These are phyloP conservation scores for Papilio protenor DNA, from an alignment of 2,888 invertebrate species.

Conservation along the genomic window DNA sequence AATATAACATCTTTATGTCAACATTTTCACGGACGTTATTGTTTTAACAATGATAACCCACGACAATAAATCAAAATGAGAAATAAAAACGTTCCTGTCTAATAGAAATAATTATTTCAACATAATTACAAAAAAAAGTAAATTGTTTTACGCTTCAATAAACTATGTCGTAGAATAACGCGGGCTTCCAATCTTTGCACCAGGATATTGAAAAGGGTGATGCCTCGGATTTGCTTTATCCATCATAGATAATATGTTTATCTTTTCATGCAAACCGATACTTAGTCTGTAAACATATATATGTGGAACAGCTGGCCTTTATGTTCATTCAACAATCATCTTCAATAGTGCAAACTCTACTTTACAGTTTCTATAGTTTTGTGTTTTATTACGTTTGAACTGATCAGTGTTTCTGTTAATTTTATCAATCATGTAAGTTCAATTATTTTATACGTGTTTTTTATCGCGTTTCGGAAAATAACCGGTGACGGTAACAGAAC, in stretches of 20 bases:
- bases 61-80: not conserved
- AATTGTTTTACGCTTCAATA: not conserved
- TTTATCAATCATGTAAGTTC: slow-evolving; percentile 14
- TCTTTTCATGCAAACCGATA: slow-evolving; percentile 6
- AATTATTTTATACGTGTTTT: not conserved
- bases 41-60: not conserved
- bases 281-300: slow-evolving; percentile 10
- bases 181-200: not conserved
- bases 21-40: too few species aligned
- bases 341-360: slow-evolving; percentile 9
- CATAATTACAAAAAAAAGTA: too few species aligned
- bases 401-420: not conserved
- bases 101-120: not conserved
- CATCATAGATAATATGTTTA: slow-evolving; percentile 15
- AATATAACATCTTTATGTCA: too few species aligned
- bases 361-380: not conserved
- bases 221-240: slow-evolving; percentile 15
- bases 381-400: not conserved
- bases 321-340: slow-evolving; percentile 10
- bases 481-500: not conserved
- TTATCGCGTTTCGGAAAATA: not conserved
- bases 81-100: not conserved
- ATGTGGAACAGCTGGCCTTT: not conserved
- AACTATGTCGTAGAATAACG: not conserved
- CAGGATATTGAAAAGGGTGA: slow-evolving; percentile 13